Base-by-base conservation (phyloP, 2,113 vertebrate genomes). In the Sylvicapra grimmia region DNA sequence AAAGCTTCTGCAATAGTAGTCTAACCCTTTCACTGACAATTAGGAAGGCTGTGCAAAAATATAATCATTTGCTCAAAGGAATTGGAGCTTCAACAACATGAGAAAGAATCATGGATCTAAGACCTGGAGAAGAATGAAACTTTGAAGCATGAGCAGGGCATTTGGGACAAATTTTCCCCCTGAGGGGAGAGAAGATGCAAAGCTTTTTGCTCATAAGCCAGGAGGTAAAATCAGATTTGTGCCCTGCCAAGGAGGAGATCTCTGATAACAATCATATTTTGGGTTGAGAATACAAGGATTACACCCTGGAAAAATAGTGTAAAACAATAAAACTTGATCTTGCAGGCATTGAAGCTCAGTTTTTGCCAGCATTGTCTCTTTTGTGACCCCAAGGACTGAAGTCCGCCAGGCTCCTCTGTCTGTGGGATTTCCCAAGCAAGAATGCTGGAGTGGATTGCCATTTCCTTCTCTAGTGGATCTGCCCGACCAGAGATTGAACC, bases 31-130 rank as follows among this genome's bases (percentile, higher is more conserved):
- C 63, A 61, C 31, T 82, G 53, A 72, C 27, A 89, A 18, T 94
- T 94, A 85, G 54, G 59, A 94, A 79, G n/a, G 54, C 40, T 84
- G 80, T 19, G 23, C 13, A 88, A 95, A 95, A 95, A 91, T 68
- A 58, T 33, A 95, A 80, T 27, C 29, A 65, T 89, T 68, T 95
- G 18, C 19, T 94, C 23, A 68, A 92, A 83, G 29, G 11, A 94
- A 91, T 53, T 88, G 25, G 10, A 94, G 25, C 29, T 95, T 85
- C 88, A 53, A 95, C 13, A 68, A 54, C 44, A 19, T 85, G n/a
- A 19, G 14, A 8, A 95, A 89, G 33, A 68, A 85, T 53, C 79
- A 56, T 33, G 72, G 14, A 91, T 79, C 11, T 75, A 88, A 83
- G 21, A 68, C 14, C 25, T 58, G 21, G 31, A 77, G 49, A 96